These are phyloP conservation scores for Urosaurus nigricauda DNA, from an alignment of 2,797 vertebrate genomes.

Conservation along the genomic window DNA sequence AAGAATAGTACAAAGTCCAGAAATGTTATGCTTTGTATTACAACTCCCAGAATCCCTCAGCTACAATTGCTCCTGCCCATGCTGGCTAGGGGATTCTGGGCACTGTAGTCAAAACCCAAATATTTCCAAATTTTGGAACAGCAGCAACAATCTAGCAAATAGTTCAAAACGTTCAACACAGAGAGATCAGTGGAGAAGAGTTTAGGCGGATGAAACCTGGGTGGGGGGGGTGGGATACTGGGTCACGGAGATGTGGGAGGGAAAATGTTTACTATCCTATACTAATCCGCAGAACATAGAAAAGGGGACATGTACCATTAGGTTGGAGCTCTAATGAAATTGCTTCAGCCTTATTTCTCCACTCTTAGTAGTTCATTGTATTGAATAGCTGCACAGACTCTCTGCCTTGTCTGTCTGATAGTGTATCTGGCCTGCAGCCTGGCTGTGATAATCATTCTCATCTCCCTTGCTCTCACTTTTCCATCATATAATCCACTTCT, in stretches of 20 bases:
- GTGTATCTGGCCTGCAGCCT: background rate
- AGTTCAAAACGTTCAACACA: no score
- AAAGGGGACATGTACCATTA: no score
- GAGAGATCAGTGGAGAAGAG: no score
- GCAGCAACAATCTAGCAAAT: no score
- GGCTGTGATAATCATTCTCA: background rate
- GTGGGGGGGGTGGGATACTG: background rate
- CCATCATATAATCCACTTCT: background rate
- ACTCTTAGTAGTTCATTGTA: background rate
- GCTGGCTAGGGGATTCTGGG: no score
- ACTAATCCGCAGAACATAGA: no score
- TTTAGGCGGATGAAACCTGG: background rate
- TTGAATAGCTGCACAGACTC: background rate
- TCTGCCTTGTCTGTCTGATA: background rate
- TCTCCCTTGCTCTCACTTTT: background rate
- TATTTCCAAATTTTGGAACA: no score
- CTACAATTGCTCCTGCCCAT: no score
- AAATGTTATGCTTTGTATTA: background rate
- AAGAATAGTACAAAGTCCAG: no score
- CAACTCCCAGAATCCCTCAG: background rate
- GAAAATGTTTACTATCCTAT: background rate
- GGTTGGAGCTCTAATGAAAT: background rate
- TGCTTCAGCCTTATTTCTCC: background rate
- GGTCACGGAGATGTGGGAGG: background rate
- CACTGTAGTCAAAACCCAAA: no score